Base-by-base conservation (phyloP, 2,888 invertebrate species). In the Heliconius ismenius region DNA sequence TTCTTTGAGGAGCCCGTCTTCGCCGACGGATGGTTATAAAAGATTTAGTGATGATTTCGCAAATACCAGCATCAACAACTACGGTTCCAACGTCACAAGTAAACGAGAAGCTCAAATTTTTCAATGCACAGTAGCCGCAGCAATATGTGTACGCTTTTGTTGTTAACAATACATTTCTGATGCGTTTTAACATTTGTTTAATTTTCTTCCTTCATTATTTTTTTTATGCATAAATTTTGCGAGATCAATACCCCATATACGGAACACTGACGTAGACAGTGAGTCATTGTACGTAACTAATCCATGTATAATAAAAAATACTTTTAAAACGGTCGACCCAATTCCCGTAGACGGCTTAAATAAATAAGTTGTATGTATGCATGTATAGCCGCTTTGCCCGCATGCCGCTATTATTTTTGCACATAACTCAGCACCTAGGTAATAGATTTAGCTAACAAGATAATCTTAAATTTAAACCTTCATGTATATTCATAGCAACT, bases 51-150 rank as follows among this genome's bases (percentile, higher is more conserved):
- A 96, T 90, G 95, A 95, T 90, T 92, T 94, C 87, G 92, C 92
- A 86, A 92, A 92, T 86, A 87, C 89, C 92, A 93, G 93, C 90
- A 86, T 93, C 92, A 94, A 93, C 92, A 95, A 95, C 86, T 96
- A 96, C 90, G 95, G 96, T 86, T 95, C 96, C 81, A 95, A 95
- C 86, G 93, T 92, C 84, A 86, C 94, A 90, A 95, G 95, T 96
- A 95, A 95, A 95, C 86, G 79, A 87, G 89, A 90, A 90, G 88
- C 89, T 90, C 88, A 87, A 84, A 88, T 89, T 88, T 88, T 89
- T 88, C 82, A 87, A 89, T 88, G 92, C 93, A 94, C 93, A 83
- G 92, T 93, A 93, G 92, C 88, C 87, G 90, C 92, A 84, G 88
- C 83, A 88, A 82, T 88, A 83, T 85, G 82, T 91, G 89, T 91